Evolutionary conservation across 2,113 vertebrate species (phyloP), one percentile per base, ranked within the genome.

Genomic region (Scomber japonicus): DNA sequence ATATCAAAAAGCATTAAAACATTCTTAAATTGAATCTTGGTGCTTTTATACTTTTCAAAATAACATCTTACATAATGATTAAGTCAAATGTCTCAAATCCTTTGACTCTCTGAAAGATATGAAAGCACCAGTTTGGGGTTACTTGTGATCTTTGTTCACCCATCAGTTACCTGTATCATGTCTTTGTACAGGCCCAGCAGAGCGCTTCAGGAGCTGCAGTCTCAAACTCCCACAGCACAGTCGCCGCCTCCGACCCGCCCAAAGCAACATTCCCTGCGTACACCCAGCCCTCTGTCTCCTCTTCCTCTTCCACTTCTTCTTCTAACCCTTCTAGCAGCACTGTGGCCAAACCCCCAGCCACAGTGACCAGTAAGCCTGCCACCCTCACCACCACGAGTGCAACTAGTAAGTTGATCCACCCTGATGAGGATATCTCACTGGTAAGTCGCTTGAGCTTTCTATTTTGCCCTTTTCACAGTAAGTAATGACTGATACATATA

Each of bases 401-500:
- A 96, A 99, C 98, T 96, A 99, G 98, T 99, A 99, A 99, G 98
- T 99, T 99, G 97, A 99, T 99, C 97, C 97, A 99, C 92, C 98
- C 98, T 96, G 98, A 99, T 98, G 98, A 99, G 97, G 98, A 99
- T 97, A 98, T 99, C 96, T 99, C 98, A 82, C 95, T 99, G 98
- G 98, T 99, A 97, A 99, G 98, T 99, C 80, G 89, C 89, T 94
- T 82, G 78, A 92, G 81, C 93, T 92, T 91, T 93, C 85, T 71
- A 67, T 89, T 93, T 91, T 94, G 90, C 83, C 84, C 88, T 95
- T 93, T 94, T 85, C 94, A 95, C 94, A 94, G 95, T 96, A 95
- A 95, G 94, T 95, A 95, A 95, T 95, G 87, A 80, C 72, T 91
- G 91, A 84, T 84, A 82, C 50, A 74, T 85, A 87, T 80, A 81